These are phyloP conservation scores for Uromys caudimaculatus DNA, from an alignment of 2,797 vertebrate species.

Conservation along the genomic window DNA sequence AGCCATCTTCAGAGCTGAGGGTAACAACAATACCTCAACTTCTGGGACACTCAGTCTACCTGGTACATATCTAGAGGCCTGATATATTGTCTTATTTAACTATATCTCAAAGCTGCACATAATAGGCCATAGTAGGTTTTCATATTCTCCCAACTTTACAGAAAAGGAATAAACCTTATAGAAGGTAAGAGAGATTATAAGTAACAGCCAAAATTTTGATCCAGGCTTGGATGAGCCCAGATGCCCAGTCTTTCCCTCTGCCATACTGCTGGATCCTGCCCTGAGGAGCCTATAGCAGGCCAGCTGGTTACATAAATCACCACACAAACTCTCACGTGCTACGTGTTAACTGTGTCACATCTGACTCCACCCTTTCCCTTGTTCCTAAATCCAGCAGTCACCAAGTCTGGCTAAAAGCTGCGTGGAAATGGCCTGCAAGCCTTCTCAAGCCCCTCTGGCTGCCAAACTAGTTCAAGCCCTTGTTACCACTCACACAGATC, in stretches of 20 bases:
- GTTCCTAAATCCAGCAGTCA: slow-evolving; percentile 40
- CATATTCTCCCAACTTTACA: slow-evolving; percentile 44
- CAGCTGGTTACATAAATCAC: slow-evolving; percentile 64
- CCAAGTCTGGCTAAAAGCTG: background rate
- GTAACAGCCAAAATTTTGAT: slow-evolving; percentile 56
- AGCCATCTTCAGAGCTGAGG: background rate
- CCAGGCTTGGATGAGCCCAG: background rate
- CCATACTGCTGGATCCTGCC: background rate
- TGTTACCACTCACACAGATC: background rate
- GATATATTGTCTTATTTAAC: background rate
- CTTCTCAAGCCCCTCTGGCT: background rate
- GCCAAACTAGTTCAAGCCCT: background rate
- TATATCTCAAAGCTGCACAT: slow-evolving; percentile 3
- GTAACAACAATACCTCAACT: background rate
- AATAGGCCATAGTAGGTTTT: background rate
- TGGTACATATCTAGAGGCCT: background rate
- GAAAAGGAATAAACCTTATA: slow-evolving; percentile 19
- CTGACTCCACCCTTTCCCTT: slow-evolving; percentile 67
- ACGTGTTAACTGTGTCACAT: slow-evolving; percentile 69
- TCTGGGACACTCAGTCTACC: background rate
- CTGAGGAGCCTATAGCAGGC: slow-evolving; percentile 42
- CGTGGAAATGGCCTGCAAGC: slow-evolving; percentile 35
- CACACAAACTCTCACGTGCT: slow-evolving; percentile 70
- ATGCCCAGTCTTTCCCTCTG: background rate
- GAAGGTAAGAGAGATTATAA: slow-evolving; percentile 29